Evolutionary conservation across 1,140 invertebrate species (phyloP), one percentile per base, ranked within the genome.

Genomic region (Pseudoatta argentina): DNA sequence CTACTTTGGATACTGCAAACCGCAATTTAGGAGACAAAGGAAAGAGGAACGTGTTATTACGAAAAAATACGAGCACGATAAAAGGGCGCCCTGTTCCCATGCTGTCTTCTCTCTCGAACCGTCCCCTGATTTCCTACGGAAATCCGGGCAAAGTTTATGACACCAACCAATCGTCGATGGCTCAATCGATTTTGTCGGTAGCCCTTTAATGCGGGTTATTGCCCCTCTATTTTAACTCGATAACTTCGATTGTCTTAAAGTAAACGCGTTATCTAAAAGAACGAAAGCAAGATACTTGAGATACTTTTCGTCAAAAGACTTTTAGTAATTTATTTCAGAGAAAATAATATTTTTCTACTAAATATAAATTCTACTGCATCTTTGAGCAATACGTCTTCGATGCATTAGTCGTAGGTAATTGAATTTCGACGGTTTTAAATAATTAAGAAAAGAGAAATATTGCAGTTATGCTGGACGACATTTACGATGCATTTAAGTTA

Each of bases 81-180:
- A 69, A 86, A 61, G 24, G 14, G 10, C 24, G 39, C 4, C 24
- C 24, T 44, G 48, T 66, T 48, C 21, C 24, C 8, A 3, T 30
- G 77, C 64, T 85, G 76, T 59, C n/a, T 64, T 21, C 8, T 24
- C 16, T 67, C 24, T 14, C n/a, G 21, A 39, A 18, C 10, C 51
- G n/a, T 53, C 67, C 16, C 39, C 18, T 82, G 24, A 86, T 86
- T 86, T 86, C 61, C 53, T 59, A 14, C 12, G 51, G 63, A 39
- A 86, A 67, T 67, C 24, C 77, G 12, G 14, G n/a, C 14, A 24
- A 69, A 66, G 57, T 86, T 86, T 86, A 86, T 61, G 83, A 51
- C 39, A 30, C 21, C 82, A 44, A 55, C n/a, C 76, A 64, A 66
- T 79, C 48, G 73, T 66, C 48, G 59, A 75, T 67, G n/a, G 59